Evolutionary conservation across 1,140 invertebrate genomes (phyloP), one percentile per base, ranked within the genome.

Genomic region (Caenorhabditis inopinata): DNA sequence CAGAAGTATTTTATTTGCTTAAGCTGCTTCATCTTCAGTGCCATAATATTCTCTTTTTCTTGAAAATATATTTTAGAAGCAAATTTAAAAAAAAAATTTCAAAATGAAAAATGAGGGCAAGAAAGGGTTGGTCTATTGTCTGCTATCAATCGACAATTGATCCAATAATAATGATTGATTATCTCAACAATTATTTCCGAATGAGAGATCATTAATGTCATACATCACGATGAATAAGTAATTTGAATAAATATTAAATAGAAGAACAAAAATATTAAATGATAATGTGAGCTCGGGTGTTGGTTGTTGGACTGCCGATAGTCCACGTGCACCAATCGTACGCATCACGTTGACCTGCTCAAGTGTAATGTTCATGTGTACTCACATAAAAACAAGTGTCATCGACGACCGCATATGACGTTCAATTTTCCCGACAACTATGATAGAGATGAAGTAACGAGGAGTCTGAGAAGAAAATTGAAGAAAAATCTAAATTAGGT

Each of bases 91-190:
- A 7, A 42, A 42, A 42, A 42, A 42, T 42, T 42, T 42, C 38
- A 42, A n/a, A n/a, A 42, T 42, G 38, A 42, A 42, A 42, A 42
- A 42, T 42, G 38, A 42, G n/a, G 58, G n/a, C 16, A 29, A 29
- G 27, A 29, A 29, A 18, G 18, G 18, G 32, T 48, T 9, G 27
- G 23, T 68, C 58, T 68, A 7, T 38, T 68, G 58, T 58, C 51
- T n/a, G 35, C n/a, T 11, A 42, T 68, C 58, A 68, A 21, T 68
- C 38, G 58, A 68, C 58, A 68, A 18, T 38, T 68, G 32, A 32
- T 68, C 58, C 38, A 68, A 38, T 32, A 68, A 42, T 68, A 25
- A 68, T 68, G 58, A 68, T 68, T 68, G 58, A 68, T 68, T n/a
- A n/a, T n/a, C n/a, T n/a, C n/a, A 68, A 68, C 58, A n/a, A 29